These are phyloP conservation scores for Apodemus speciosus DNA, from an alignment of 2,113 vertebrate genomes.

Conservation along the genomic window DNA sequence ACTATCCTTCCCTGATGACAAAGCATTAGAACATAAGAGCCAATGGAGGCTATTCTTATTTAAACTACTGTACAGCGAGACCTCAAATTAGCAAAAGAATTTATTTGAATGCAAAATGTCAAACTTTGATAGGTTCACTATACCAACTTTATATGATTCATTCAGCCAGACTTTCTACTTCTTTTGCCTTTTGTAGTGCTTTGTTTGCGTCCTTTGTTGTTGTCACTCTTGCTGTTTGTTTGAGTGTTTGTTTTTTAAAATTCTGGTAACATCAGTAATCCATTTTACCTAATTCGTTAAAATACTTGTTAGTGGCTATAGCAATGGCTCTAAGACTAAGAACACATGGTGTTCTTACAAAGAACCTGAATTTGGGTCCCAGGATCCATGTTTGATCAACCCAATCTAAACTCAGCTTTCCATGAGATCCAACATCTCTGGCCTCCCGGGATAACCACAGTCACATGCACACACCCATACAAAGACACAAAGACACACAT, in stretches of 20 bases:
- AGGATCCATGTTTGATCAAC: neutral
- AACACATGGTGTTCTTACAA: neutral
- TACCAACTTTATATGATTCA: constrained; percentile 17
- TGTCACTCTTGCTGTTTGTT: too few relatives aligned
- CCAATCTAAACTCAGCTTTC: neutral
- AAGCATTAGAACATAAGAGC: neutral
- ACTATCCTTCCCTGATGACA: neutral
- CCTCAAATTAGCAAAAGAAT: neutral
- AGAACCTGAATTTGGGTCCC: neutral
- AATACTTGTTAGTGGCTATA: neutral
- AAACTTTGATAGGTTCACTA: neutral
- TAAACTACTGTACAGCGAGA: neutral
- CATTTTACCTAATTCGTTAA: neutral
- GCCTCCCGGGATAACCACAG: neutral
- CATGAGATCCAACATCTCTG: neutral
- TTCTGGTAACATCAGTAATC: neutral
- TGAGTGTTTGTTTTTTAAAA: too few relatives aligned
- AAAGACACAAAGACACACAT: neutral
- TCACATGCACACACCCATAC: neutral
- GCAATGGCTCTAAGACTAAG: neutral
- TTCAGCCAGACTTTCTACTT: neutral
- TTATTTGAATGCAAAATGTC: constrained; percentile 16
- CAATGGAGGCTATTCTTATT: neutral
- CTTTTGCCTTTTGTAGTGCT: neutral
- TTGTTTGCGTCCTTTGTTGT: neutral